A percentile compares a stretch with the other conserved stretches of the same genome.
Conservation (phyloP, 1,140 invertebrate genomes). For the Drosophila arawakana region DNA sequence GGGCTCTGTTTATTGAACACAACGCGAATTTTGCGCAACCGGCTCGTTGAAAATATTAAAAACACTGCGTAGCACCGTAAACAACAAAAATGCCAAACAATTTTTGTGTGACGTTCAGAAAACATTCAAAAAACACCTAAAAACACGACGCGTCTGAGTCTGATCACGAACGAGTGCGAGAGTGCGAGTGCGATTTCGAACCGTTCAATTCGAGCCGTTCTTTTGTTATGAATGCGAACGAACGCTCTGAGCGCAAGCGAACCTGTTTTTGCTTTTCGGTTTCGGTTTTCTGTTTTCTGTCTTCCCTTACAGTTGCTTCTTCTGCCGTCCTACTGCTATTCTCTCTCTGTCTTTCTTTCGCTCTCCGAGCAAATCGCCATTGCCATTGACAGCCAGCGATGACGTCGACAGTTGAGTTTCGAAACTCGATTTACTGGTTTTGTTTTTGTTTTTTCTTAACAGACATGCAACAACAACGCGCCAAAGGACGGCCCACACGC, state of each 20-base stretch:
- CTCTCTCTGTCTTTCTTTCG: conserved; percentile 20
- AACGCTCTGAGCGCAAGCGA: conserved; percentile 68
- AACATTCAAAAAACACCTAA: conserved; percentile 50
- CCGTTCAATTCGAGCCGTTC: conserved; percentile 83
- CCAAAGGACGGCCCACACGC: conserved; percentile 71
- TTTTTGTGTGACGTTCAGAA: conserved; percentile 32
- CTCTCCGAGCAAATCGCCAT: conserved; percentile 61
- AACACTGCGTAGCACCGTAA: conserved; percentile 24
- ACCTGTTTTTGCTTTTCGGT: conserved; percentile 78
- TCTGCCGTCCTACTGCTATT: conserved; percentile 13
- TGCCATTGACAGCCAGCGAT: conserved; percentile 60
- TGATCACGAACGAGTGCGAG: conserved; percentile 31
- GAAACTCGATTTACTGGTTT: conserved; percentile 69
- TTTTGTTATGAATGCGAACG: conserved; percentile 79
- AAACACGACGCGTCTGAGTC: conserved; percentile 46
- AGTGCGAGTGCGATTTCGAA: conserved; percentile 63
- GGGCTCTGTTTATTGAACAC: conserved; percentile 46
- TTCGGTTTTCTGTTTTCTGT: conserved; percentile 60
- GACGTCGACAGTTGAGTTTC: conserved; percentile 42
- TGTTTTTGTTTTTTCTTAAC: conserved; percentile 20
- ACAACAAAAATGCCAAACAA: conserved; percentile 40
- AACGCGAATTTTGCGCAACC: conserved; percentile 38
- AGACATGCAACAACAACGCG: conserved; percentile 27
- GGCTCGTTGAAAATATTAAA: conserved; percentile 35
- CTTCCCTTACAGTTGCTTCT: conserved; percentile 26